These are phyloP conservation scores for Bucco capensis DNA, from an alignment of 2,113 vertebrate species.

Conservation along the genomic window DNA sequence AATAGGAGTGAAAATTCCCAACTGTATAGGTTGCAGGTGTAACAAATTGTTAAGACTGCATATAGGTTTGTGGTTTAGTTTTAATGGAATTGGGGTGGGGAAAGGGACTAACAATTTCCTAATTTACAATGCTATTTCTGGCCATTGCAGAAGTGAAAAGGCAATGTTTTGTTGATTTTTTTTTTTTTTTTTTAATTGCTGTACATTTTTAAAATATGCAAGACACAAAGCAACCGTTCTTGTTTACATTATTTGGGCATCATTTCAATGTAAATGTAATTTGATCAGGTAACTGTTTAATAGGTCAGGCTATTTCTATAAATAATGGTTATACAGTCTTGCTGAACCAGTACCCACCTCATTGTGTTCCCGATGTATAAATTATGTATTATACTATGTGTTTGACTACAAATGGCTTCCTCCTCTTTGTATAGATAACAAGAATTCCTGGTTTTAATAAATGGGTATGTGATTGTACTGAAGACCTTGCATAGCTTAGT, in stretches of 20 bases:
- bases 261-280: not conserved
- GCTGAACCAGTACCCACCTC: not conserved
- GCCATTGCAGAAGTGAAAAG: not conserved
- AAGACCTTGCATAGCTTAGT: not conserved
- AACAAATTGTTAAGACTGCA: not conserved
- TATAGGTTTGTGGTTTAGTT: not conserved
- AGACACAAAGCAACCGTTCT: not conserved
- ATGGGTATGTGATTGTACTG: not conserved
- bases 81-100: not conserved
- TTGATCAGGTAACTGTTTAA: not conserved
- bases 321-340: not conserved
- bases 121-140: not conserved
- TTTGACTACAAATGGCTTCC: not conserved
- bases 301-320: not conserved
- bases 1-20: not conserved
- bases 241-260: not conserved
- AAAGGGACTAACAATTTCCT: not conserved
- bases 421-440: not conserved
- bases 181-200: not conserved
- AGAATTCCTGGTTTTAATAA: not conserved
- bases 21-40: not conserved
- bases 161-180: not conserved
- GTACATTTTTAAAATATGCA: not conserved
- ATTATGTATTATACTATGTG: not conserved
- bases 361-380: not conserved